Evolutionary conservation across 2,113 vertebrate species (phyloP), one percentile per base, ranked within the genome.

Genomic region (Ochotona princeps): DNA sequence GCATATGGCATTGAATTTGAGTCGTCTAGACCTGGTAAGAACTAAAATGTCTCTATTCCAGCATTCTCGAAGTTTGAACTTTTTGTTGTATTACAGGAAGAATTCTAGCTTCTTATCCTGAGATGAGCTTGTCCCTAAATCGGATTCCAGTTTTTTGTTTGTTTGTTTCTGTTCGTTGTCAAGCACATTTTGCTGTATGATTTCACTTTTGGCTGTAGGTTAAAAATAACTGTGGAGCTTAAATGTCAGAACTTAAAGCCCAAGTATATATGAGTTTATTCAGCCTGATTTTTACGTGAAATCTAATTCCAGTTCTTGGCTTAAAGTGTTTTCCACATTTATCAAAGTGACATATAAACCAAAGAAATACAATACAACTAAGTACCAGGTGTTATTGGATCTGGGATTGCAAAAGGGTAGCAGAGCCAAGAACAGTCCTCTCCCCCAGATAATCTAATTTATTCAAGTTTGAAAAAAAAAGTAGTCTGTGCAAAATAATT

Each of bases 311-410:
- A 78, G 38, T 93, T 97, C 70, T 95, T 98, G 98, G 97, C 97
- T 93, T 87, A 89, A 92, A 76, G 66, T 78, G 23, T 83, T 95
- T 95, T 96, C 81, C 90, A 75, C 92, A 97, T 98, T 97, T 97
- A 96, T 98, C 97, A 97, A 94, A 92, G 74, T 97, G 97, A 98
- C 97, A 60, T 73, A 91, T 95, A 94, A 95, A 95, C 95, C 83
- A 87, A 95, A 97, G 94, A 95, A 97, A 82, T 92, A 84, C 93
- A 97, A 65, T 95, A 76, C 20, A 89, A 78, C 89, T 97, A 95
- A 97, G 93, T 90, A 96, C 94, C 95, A 94, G 96, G 96, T 97
- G 96, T 95, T 1, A 0, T 61, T 93, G 80, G 95, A 54, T 85
- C 94, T 49, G 73, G 96, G 86, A 79, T 96, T 91, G 73, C 12